Percentiles rank a stretch among this genome's conserved stretches.
Evolutionary conservation across 2,888 invertebrate species (phyloP).

Genomic region (Platycheirus albimanus): DNA sequence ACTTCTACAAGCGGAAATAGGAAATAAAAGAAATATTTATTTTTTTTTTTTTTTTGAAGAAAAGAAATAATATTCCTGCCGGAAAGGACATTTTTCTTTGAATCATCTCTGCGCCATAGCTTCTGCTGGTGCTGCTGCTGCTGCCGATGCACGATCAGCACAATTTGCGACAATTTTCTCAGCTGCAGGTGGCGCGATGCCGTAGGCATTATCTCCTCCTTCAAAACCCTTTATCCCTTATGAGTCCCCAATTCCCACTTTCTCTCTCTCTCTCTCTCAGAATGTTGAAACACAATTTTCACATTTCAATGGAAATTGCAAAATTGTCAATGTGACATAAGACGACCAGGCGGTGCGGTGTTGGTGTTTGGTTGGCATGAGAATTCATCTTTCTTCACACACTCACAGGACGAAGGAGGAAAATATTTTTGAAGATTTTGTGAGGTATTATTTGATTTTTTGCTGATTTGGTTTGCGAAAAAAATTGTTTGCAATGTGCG

Average conservation of each 20-base stretch:
- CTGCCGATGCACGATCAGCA: slow-evolving; percentile 67
- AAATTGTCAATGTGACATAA: slow-evolving; percentile 63
- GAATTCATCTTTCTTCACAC: slow-evolving; percentile 5
- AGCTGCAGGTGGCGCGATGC: slow-evolving; percentile 66
- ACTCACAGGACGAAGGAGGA: background rate
- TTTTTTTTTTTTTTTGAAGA: slow-evolving; percentile 29
- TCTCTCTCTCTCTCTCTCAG: background rate
- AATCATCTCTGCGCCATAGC: slow-evolving; percentile 34
- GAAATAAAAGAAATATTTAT: slow-evolving; percentile 13
- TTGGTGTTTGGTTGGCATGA: background rate
- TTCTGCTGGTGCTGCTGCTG: slow-evolving; percentile 4
- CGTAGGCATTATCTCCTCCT: slow-evolving; percentile 63
- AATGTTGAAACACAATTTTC: slow-evolving; percentile 59
- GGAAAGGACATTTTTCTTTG: slow-evolving; percentile 70
- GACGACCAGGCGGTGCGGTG: slow-evolving; percentile 13
- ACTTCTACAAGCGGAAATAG: slow-evolving; percentile 28
- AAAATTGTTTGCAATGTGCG: slow-evolving; percentile 11
- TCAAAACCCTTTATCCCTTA: background rate
- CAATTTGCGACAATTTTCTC: slow-evolving; percentile 72
- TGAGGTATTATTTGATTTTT: background rate
- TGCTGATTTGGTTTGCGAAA: slow-evolving; percentile 2
- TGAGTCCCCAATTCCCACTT: no score
- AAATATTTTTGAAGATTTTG: background rate
- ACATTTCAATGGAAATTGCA: slow-evolving; percentile 71
- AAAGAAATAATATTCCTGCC: slow-evolving; percentile 65